Base-by-base conservation (phyloP, 1,140 invertebrate species). In the Tetragnatha versicolor region DNA sequence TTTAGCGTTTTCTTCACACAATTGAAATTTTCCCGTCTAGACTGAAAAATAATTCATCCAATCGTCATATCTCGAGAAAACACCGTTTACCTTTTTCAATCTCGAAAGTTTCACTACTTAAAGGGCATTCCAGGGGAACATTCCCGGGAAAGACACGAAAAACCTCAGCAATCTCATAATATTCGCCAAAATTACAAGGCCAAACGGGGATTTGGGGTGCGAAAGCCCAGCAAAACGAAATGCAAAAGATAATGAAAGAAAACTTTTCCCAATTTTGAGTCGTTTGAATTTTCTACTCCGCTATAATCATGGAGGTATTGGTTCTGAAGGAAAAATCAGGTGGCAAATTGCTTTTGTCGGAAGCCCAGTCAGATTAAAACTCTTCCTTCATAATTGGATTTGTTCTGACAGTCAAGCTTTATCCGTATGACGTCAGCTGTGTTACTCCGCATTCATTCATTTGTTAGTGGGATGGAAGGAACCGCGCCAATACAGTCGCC, bases 281-380 rank as follows among this genome's bases (percentile, higher is more conserved):
- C 42, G n/a, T 73, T 31, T 73, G 69, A 73, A 58, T 73, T 73
- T 73, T 73, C 33, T 35, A 42, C 47, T 73, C 53, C 9, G 5
- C 17, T 29, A 51, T 35, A 68, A 47, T 51, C 65, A 68, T 31
- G 17, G 27, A 27, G 25, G 27, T 73, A 73, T 60, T 73, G 61
- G 29, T 49, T 39, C 29, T 47, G 2, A 27, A 49, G 31, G 72
- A 63, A 63, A 75, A 75, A 75, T 75, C 72, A 75, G 72, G 37
- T 75, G 58, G 73, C 60, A 77, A 77, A 77, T 77, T 77, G 61
- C 73, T 77, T 77, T 77, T 77, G 73, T 77, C 61, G 49, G 73
- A 77, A 66, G 47, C 61, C 61, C 51, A 51, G 73, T 77, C 60
- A 77, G 61, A 77, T 77, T 77, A 77, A 77, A 77, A 65, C 73